These are phyloP conservation scores for Ryuthela nishihirai DNA, from an alignment of 2,888 invertebrate species.

Conservation along the genomic window DNA sequence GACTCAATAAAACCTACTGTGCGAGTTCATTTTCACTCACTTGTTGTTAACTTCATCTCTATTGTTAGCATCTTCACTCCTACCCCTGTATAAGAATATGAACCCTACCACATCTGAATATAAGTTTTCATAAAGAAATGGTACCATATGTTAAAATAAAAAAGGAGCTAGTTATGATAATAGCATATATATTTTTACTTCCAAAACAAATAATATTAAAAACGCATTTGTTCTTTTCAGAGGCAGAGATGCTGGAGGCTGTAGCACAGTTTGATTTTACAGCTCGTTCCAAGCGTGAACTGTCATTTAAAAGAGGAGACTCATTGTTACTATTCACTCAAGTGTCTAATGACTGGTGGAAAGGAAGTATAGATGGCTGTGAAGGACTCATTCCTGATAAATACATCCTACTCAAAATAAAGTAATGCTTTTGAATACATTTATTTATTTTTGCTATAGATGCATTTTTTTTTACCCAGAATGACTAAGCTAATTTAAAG, in stretches of 20 bases:
- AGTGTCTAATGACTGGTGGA: conserved; percentile 79
- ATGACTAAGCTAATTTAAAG: background rate
- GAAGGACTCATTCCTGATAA: conserved; percentile 73
- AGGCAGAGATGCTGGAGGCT: conserved; percentile 69
- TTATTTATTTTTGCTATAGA: background rate
- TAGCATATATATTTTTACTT: no score
- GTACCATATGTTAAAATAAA: no score
- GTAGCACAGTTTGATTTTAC: conserved; percentile 74
- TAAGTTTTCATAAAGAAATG: no score
- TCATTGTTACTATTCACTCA: conserved; percentile 69
- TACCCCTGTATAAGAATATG: no score
- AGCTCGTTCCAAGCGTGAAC: conserved; percentile 68
- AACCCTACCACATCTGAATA: no score
- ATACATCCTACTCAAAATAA: conserved; percentile 71
- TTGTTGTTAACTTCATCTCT: no score
- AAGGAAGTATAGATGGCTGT: conserved; percentile 57
- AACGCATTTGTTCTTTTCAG: no score
- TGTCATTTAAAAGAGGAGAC: conserved; percentile 72
- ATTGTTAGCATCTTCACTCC: no score
- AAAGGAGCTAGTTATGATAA: no score
- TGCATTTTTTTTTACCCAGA: background rate
- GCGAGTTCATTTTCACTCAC: no score
- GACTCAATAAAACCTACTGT: no score
- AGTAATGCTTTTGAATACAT: conserved; percentile 55
- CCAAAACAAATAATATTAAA: no score